Conservation (phyloP, 2,113 vertebrate genomes). For the Odontesthes bonariensis region DNA sequence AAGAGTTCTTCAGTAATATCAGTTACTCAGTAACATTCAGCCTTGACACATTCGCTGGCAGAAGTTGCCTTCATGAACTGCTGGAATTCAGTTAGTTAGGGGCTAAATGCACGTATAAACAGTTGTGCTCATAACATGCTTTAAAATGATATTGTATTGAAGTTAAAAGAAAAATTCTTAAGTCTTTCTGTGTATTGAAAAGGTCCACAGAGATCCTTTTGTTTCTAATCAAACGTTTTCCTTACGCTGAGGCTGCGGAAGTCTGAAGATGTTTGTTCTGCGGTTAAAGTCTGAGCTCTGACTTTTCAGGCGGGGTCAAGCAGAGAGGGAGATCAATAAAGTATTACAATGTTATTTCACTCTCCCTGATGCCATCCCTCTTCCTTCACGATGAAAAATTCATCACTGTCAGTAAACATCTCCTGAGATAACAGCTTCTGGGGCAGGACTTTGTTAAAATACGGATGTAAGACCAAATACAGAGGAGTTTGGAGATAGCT, state of each 20-base stretch:
- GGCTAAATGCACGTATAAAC: too few species aligned
- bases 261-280: background rate
- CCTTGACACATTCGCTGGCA: too few species aligned
- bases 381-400: constrained; percentile 27
- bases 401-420: constrained; percentile 37
- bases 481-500: constrained; percentile 13
- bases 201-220: background rate
- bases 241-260: background rate
- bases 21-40: too few species aligned
- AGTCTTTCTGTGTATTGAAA: background rate
- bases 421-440: constrained; percentile 43
- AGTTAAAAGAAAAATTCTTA: too few species aligned
- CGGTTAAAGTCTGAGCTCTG: constrained; percentile 12
- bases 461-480: background rate
- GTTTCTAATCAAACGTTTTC: background rate
- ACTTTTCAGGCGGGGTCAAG: constrained; percentile 17
- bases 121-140: too few species aligned
- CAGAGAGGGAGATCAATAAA: constrained; percentile 56
- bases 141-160: too few species aligned
- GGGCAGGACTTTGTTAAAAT: constrained; percentile 9
- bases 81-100: too few species aligned
- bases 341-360: constrained; percentile 46
- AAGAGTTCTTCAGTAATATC: too few species aligned
- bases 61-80: too few species aligned
- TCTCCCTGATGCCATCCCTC: background rate